Evolutionary conservation across 2,113 vertebrate species (phyloP).

Genomic region (Rynchops niger): DNA sequence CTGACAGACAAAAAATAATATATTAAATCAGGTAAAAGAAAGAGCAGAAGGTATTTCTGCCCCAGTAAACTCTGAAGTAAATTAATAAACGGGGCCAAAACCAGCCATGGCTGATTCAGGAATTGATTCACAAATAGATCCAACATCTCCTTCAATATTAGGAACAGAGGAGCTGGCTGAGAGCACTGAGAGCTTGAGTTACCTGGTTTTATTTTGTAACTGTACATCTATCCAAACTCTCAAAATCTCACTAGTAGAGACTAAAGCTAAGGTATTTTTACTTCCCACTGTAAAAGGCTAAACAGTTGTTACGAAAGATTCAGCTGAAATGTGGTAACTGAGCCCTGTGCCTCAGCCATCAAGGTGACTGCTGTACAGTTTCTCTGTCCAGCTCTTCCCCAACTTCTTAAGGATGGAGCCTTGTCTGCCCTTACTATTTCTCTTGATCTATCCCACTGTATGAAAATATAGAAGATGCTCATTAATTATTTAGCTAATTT

Average conservation of each 20-base stretch:
- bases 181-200: not conserved
- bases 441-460: not conserved
- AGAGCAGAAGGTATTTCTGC: not conserved
- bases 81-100: not conserved
- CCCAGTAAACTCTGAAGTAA: not conserved
- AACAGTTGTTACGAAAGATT: not conserved
- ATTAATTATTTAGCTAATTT: not conserved
- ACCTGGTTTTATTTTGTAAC: not conserved
- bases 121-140: not conserved
- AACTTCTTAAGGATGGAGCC: not conserved
- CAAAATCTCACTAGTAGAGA: not conserved
- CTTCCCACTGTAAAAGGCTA: not conserved
- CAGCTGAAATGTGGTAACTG: not conserved
- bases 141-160: not conserved
- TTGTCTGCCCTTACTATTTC: not conserved
- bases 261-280: not conserved
- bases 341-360: not conserved
- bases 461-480: not conserved
- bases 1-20: not conserved
- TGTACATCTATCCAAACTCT: not conserved
- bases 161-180: not conserved
- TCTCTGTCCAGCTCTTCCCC: not conserved
- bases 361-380: not conserved
- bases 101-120: not conserved
- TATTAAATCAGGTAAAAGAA: not conserved